These are phyloP conservation scores for Aleadryas rufinucha DNA, from an alignment of 2,113 vertebrate species.

Conservation along the genomic window DNA sequence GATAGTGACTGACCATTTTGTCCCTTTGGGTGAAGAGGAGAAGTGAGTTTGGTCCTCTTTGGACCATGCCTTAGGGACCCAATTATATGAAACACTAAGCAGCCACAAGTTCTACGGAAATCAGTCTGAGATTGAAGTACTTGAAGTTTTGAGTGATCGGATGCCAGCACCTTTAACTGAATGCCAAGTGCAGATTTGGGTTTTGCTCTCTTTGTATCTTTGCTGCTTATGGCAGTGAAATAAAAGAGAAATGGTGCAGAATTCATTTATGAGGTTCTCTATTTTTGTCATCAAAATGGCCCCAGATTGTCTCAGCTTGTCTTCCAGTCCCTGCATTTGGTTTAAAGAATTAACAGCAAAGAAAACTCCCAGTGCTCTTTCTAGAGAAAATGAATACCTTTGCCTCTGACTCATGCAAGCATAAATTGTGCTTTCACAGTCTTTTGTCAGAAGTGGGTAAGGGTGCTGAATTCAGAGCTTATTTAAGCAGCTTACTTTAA, in stretches of 20 bases:
- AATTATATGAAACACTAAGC: not conserved
- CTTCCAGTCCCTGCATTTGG: not conserved
- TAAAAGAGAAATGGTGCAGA: not conserved
- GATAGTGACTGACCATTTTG: not conserved
- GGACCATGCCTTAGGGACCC: not conserved
- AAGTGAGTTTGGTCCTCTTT: not conserved
- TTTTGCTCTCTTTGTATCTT: not conserved
- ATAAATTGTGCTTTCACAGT: not conserved
- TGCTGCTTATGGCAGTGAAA: not conserved
- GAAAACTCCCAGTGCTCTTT: not conserved
- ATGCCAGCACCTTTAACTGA: not conserved
- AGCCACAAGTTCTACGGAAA: not conserved
- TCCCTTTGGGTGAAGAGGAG: not conserved
- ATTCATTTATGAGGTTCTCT: not conserved
- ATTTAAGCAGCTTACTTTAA: not conserved
- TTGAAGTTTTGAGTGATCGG: not conserved
- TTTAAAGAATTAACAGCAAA: not conserved
- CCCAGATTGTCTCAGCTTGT: not conserved
- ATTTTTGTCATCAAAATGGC: not conserved
- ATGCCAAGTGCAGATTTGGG: not conserved
- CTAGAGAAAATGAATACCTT: not conserved
- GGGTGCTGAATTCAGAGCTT: not conserved
- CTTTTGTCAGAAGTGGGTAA: not conserved
- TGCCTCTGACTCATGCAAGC: not conserved
- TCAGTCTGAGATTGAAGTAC: not conserved